phyloP scores from a whole-genome alignment of 1,140 invertebrate genomes.

The Cotesia typhae region DNA sequence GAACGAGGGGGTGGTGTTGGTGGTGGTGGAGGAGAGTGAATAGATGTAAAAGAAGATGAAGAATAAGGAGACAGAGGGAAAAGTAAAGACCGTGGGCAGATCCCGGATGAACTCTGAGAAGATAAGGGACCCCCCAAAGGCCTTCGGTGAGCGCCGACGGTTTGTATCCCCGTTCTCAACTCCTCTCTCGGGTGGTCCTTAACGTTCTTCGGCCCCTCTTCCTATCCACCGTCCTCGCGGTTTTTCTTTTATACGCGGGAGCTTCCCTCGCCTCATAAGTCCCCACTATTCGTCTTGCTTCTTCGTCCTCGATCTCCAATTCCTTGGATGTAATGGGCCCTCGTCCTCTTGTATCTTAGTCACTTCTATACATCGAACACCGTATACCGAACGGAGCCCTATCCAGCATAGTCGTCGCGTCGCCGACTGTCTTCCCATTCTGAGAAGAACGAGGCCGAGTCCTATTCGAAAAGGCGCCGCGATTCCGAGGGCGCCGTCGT shows the following conservation, averaged over 20 bases:
- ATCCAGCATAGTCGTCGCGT: conserved; percentile 39
- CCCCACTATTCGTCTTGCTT: conserved; percentile 21
- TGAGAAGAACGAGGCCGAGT: conserved; percentile 43
- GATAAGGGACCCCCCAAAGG: conserved; percentile 64
- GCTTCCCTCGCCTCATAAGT: conserved; percentile 31
- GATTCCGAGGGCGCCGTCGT: conserved; percentile 30
- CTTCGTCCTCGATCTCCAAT: conserved; percentile 21
- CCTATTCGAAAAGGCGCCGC: conserved; percentile 42
- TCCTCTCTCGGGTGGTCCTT: conserved; percentile 64
- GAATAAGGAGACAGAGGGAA: conserved; percentile 40
- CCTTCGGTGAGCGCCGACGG: conserved; percentile 58
- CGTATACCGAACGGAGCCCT: conserved; percentile 12
- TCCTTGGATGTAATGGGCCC: conserved; percentile 6
- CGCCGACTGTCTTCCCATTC: conserved; percentile 46
- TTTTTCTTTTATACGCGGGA: conserved; percentile 37
- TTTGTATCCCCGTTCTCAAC: conserved; percentile 57
- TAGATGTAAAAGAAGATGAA: conserved; percentile 9
- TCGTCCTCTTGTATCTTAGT: conserved; percentile 8
- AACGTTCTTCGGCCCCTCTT: conserved; percentile 45
- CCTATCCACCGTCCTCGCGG: conserved; percentile 28
- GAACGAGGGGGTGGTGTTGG: conserved; percentile 12
- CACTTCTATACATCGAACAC: conserved; percentile 19
- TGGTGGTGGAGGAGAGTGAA: neutral
- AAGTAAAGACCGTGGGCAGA: conserved; percentile 48
- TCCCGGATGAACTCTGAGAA: conserved; percentile 54